Evolutionary conservation across 1,140 invertebrate species (phyloP).

Genomic region (Lepidurus apus): DNA sequence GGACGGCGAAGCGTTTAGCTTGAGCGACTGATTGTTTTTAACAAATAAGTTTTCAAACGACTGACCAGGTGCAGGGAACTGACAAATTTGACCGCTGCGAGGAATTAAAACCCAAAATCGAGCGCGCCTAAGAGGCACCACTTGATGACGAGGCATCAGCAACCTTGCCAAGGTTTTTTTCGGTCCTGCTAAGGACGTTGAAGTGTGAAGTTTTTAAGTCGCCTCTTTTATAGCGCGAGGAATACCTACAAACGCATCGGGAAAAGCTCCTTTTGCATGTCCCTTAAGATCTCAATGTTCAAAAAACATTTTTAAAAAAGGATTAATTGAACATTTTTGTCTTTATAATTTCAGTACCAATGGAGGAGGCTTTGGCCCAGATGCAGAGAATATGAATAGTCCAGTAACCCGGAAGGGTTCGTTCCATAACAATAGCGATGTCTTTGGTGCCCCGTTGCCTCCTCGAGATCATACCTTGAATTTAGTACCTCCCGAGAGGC

Average conservation of each 20-base stretch:
- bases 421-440: neutral
- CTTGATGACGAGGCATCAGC: neutral
- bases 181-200: neutral
- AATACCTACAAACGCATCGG: too few relatives aligned
- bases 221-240: too few relatives aligned
- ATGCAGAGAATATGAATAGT: neutral
- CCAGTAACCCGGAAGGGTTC: constrained; percentile 9
- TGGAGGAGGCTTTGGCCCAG: neutral
- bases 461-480: neutral
- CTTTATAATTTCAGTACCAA: neutral
- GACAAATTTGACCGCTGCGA: neutral
- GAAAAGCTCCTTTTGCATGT: too few relatives aligned
- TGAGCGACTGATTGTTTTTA: neutral
- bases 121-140: neutral
- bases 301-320: too few relatives aligned
- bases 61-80: neutral
- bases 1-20: neutral
- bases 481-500: constrained; percentile 54
- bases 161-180: neutral
- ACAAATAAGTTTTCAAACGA: neutral
- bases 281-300: too few relatives aligned
- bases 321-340: neutral
- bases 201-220: too few relatives aligned
- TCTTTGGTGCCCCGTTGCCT: neutral
- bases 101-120: neutral